Conservation (phyloP, 2,113 vertebrate species). For the Maccullochella peelii region DNA sequence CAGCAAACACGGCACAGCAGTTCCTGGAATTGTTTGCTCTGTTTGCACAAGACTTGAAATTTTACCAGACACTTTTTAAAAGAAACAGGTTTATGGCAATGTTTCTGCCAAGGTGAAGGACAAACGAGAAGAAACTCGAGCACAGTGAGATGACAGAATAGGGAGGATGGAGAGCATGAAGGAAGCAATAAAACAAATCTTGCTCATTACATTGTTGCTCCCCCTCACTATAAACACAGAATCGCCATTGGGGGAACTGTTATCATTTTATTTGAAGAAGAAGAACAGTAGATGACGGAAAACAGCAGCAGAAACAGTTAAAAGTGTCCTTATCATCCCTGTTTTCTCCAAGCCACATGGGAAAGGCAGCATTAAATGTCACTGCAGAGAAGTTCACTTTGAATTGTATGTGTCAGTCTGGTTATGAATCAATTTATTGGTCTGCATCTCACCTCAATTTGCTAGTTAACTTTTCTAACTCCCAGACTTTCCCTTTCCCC, state of each 20-base stretch:
- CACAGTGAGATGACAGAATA: conserved; percentile 32
- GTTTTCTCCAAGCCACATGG: conserved; percentile 53
- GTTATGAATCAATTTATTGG: conserved; percentile 67
- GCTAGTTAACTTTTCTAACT: conserved; percentile 31
- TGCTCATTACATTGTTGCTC: conserved; percentile 65
- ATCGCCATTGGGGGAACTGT: conserved; percentile 62
- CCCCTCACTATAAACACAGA: conserved; percentile 53
- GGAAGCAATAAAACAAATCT: conserved; percentile 68
- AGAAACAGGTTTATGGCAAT: conserved; percentile 46
- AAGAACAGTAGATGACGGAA: conserved; percentile 45
- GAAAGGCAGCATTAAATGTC: conserved; percentile 67
- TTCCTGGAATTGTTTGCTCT: conserved; percentile 47
- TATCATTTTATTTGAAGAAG: conserved; percentile 74
- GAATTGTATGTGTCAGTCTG: conserved; percentile 61
- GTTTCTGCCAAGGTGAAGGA: conserved; percentile 51
- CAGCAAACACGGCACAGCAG: conserved; percentile 35
- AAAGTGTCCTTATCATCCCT: conserved; percentile 72
- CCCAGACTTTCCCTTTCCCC: neutral
- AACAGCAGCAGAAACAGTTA: conserved; percentile 71
- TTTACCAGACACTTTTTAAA: conserved; percentile 48
- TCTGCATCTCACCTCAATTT: conserved; percentile 42
- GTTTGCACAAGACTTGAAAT: conserved; percentile 41
- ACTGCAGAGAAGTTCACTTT: conserved; percentile 59
- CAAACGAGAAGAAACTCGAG: conserved; percentile 16
- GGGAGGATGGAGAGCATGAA: conserved; percentile 41